Conservation (phyloP, 2,113 vertebrate genomes). For the Myanophis thanlyinensis region DNA sequence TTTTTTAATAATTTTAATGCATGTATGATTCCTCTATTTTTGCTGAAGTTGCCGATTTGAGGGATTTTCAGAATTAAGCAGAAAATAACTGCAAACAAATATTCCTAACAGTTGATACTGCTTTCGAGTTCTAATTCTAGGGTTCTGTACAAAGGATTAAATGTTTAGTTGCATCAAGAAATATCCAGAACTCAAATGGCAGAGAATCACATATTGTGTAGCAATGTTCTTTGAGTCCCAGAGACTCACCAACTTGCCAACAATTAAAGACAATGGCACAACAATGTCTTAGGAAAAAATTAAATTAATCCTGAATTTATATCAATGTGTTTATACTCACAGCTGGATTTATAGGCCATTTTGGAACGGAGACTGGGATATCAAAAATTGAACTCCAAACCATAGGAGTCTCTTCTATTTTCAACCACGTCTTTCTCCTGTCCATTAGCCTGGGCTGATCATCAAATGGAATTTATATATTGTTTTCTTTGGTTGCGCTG, state of each 20-base stretch:
- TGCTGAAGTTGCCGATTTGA: conserved; percentile 20
- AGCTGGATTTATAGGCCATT: neutral
- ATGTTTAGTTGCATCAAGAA: neutral
- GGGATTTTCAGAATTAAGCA: conserved; percentile 1
- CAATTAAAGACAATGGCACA: neutral
- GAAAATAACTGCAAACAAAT: conserved; percentile 36
- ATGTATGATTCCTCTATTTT: neutral
- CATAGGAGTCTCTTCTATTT: neutral
- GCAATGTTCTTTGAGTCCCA: neutral
- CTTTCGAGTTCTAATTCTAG: neutral
- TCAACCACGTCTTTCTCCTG: neutral
- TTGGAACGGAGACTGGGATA: neutral
- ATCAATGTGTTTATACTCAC: neutral
- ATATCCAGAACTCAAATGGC: neutral
- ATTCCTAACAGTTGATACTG: neutral
- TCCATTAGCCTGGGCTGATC: neutral
- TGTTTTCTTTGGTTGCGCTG: neutral
- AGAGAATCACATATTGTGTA: neutral
- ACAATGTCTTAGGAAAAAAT: neutral
- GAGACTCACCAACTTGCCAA: neutral
- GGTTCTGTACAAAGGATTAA: neutral
- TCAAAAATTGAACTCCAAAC: neutral
- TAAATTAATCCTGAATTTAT: neutral
- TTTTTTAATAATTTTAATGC: neutral
- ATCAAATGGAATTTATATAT: neutral